Evolutionary conservation across 2,888 invertebrate genomes (phyloP).

Genomic region (Microctonus hyperodae): DNA sequence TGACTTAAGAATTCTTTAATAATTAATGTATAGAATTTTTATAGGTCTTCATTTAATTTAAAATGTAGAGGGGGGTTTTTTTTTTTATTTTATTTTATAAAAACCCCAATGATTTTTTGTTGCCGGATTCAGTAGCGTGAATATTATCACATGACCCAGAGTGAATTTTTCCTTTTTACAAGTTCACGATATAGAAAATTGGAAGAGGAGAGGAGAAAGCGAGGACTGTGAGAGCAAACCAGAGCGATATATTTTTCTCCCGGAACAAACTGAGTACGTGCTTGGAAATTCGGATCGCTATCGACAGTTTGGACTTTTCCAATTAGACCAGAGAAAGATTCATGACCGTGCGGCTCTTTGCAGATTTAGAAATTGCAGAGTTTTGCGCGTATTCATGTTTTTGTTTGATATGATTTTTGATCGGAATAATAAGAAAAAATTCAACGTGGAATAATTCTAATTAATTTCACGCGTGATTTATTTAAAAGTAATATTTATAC

Average conservation of each 20-base stretch:
- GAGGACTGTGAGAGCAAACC: conserved; percentile 5
- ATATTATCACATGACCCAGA: not conserved
- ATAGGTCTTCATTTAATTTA: not conserved
- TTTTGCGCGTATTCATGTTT: conserved; percentile 2
- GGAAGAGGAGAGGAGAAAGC: not conserved
- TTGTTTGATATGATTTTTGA: not conserved
- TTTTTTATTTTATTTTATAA: too few relatives aligned
- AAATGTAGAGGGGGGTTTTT: too few relatives aligned
- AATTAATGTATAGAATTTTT: not conserved
- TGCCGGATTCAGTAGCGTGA: not conserved
- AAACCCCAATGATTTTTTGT: not conserved
- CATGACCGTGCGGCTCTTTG: conserved; percentile 39
- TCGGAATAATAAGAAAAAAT: not conserved
- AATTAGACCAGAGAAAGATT: conserved; percentile 51
- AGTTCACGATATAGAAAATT: not conserved
- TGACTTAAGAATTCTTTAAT: not conserved
- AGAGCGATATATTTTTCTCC: conserved; percentile 41
- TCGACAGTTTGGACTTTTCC: conserved; percentile 50
- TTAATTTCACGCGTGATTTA: too few relatives aligned
- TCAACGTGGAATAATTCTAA: too few relatives aligned
- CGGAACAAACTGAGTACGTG: conserved; percentile 41
- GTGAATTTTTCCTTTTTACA: too few relatives aligned
- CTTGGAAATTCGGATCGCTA: conserved; percentile 43
- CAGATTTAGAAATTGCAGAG: conserved; percentile 32
- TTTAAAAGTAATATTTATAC: too few relatives aligned